phyloP scores from a whole-genome alignment of 2,113 vertebrate species.

The Oryzias celebensis region DNA sequence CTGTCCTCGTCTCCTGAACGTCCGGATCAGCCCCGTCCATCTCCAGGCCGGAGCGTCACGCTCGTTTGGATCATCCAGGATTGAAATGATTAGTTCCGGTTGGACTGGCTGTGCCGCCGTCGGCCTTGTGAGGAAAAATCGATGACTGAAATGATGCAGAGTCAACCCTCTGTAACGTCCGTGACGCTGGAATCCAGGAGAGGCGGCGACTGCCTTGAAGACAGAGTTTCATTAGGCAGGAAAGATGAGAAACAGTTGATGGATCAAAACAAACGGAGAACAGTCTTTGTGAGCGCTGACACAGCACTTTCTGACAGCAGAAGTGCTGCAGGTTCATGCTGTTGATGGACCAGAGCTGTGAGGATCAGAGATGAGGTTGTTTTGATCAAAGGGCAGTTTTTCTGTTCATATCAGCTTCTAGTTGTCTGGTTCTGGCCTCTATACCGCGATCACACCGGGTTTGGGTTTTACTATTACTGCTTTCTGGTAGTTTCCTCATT shows the following conservation, averaged over 20 bases:
- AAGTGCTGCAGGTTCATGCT: too few relatives aligned
- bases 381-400: too few relatives aligned
- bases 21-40: background rate
- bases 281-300: slow-evolving; percentile 10
- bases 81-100: slow-evolving; percentile 54
- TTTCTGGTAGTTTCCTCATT: too few relatives aligned
- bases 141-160: slow-evolving; percentile 61
- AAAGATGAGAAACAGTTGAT: slow-evolving; percentile 36
- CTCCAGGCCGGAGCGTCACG: slow-evolving; percentile 18
- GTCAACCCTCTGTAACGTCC: slow-evolving; percentile 55
- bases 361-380: too few relatives aligned
- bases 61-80: slow-evolving; percentile 33
- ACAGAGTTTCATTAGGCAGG: slow-evolving; percentile 33
- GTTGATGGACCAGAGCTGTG: too few relatives aligned
- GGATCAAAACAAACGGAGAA: slow-evolving; percentile 19
- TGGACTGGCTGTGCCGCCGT: slow-evolving; percentile 31
- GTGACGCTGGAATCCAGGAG: slow-evolving; percentile 42
- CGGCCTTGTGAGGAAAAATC: slow-evolving; percentile 65
- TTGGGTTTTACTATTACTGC: too few relatives aligned
- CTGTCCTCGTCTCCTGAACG: too few relatives aligned
- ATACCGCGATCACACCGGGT: too few relatives aligned
- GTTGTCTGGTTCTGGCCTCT: too few relatives aligned
- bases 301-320: slow-evolving; percentile 28
- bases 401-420: too few relatives aligned
- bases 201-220: background rate